Conservation (phyloP, 2,888 invertebrate genomes). For the Yponomeuta plumbellus region DNA sequence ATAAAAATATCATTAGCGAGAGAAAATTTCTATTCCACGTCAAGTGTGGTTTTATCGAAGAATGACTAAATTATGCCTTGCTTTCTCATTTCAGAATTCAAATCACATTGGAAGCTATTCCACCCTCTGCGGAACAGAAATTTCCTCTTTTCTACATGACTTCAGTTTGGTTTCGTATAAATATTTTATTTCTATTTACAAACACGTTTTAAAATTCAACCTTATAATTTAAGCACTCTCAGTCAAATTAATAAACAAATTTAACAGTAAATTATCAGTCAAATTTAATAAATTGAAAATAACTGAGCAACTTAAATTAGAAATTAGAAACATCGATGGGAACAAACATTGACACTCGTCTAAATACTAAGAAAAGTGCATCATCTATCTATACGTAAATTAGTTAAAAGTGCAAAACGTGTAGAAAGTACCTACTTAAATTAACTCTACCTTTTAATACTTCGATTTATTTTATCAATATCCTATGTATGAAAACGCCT, state of each 20-base stretch:
- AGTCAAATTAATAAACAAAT: no score
- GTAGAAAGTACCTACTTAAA: no score
- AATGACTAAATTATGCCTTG: slow-evolving; percentile 53
- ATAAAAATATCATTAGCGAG: slow-evolving; percentile 54
- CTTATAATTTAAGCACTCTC: not conserved
- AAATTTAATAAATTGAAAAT: no score
- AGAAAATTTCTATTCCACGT: slow-evolving; percentile 75
- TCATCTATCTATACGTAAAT: slow-evolving; percentile 16
- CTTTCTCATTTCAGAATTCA: slow-evolving; percentile 52
- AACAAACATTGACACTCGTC: slow-evolving; percentile 14
- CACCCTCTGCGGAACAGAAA: slow-evolving; percentile 70
- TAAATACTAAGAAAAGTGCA: slow-evolving; percentile 5
- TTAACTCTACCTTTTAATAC: no score
- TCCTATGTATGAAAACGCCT: slow-evolving; percentile 18
- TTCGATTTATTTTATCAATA: slow-evolving; percentile 25
- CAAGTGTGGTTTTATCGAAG: slow-evolving; percentile 22
- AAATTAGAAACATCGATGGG: slow-evolving; percentile 20
- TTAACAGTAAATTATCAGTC: no score
- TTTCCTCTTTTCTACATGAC: slow-evolving; percentile 49
- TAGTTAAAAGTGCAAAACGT: slow-evolving; percentile 32
- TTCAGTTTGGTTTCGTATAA: not conserved
- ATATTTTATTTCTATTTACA: slow-evolving; percentile 14
- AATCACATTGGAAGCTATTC: slow-evolving; percentile 47
- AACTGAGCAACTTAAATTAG: not conserved
- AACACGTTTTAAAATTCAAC: slow-evolving; percentile 11